Percentiles rank a stretch among this genome's conserved stretches.
phyloP scores from a whole-genome alignment of 2,113 vertebrate genomes.

The Eleginops maclovinus region DNA sequence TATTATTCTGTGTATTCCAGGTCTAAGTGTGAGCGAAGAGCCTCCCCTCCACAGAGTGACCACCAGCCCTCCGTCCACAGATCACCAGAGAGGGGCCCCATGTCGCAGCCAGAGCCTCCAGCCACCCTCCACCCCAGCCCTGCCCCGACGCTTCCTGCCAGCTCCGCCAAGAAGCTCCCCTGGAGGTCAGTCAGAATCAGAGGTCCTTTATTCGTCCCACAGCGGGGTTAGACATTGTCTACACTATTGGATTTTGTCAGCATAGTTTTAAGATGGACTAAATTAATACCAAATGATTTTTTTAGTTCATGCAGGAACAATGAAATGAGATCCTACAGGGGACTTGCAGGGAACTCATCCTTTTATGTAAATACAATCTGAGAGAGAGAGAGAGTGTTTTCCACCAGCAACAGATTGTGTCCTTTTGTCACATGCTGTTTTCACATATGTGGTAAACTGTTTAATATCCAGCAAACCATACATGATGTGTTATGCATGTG shows the following conservation, averaged over 20 bases:
- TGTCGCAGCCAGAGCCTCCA: slow-evolving; percentile 73
- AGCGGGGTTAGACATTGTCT: neutral
- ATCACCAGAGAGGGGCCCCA: slow-evolving; percentile 64
- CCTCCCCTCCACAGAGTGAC: slow-evolving; percentile 73
- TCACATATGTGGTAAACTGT: slow-evolving; percentile 28
- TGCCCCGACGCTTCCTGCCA: slow-evolving; percentile 78
- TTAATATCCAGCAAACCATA: neutral
- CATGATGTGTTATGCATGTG: neutral
- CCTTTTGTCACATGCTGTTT: slow-evolving; percentile 1
- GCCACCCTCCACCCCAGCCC: slow-evolving; percentile 76
- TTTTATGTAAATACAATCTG: neutral
- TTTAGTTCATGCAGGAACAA: neutral
- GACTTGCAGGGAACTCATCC: neutral
- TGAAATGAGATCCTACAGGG: neutral
- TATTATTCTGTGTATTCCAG: slow-evolving; percentile 51
- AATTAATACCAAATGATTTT: too few species aligned
- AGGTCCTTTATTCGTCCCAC: too few species aligned
- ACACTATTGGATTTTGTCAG: neutral
- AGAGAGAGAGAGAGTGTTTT: slow-evolving; percentile 12
- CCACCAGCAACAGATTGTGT: slow-evolving; percentile 14
- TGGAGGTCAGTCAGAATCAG: slow-evolving; percentile 63
- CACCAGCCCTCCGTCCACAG: slow-evolving; percentile 27
- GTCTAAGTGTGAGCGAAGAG: slow-evolving; percentile 74
- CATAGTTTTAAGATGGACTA: too few species aligned
- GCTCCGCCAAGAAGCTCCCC: slow-evolving; percentile 78